Base-by-base conservation (phyloP, 2,797 vertebrate genomes). In the Corythornis leucogaster region DNA sequence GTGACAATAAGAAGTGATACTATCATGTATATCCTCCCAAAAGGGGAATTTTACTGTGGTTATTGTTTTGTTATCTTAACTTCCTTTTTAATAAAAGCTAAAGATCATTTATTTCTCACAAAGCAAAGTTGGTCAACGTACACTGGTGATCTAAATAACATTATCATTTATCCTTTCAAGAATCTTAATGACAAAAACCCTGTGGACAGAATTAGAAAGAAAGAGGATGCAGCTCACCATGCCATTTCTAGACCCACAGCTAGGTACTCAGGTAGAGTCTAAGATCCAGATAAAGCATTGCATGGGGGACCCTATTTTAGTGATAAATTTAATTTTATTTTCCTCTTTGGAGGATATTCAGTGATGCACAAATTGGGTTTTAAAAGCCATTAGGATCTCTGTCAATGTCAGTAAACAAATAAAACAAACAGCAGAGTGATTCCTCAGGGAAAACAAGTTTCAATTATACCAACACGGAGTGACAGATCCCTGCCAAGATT, bases 371-470 rank as follows among this genome's bases (percentile, higher is more conserved):
- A 96, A 97, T 97, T 93, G 95, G 93, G 95, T 95, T 97, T 96
- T 90, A 96, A 97, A 96, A 97, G 94, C 93, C 95, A 95, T 97
- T 96, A 95, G 92, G 95, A 97, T 96, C 94, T 96, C 93, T 94
- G 93, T 96, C 96, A 97, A 92, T 96, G 95, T 96, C 96, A 96
- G 94, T 94, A 97, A 97, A 96, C 96, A 97, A 97, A 96, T 95
- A 94, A 96, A 97, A 95, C 95, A 95, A 95, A 95, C 92, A 93
- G 80, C 87, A 92, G 85, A 95, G 92, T 79, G 85, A 97, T 93
- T 95, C 96, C 95, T 94, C 78, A 22, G 95, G 95, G 96, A 94
- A 96, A 96, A 95, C 84, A 77, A 95, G 92, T 96, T 97, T 97
- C 96, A 97, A 95, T 97, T 97, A 96, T 93, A 92, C 81, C 93